phyloP scores from a whole-genome alignment of 2,113 vertebrate genomes.

The Ailuropoda melanoleuca region DNA sequence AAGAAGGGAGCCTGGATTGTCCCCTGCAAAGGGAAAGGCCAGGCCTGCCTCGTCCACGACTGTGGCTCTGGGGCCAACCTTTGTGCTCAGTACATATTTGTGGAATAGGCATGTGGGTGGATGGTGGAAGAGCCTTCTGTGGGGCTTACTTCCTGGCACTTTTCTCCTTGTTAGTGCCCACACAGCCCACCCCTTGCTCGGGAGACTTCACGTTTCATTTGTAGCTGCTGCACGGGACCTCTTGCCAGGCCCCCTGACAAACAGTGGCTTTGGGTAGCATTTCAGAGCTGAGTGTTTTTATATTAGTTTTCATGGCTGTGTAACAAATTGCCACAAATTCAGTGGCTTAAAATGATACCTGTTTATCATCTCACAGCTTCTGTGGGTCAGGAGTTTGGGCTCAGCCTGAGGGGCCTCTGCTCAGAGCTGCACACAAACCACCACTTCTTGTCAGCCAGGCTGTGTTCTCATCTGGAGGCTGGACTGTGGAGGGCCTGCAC shows the following conservation, averaged over 20 bases:
- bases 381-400: background rate
- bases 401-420: background rate
- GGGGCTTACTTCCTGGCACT: background rate
- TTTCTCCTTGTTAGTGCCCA: too few species aligned
- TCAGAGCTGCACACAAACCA: background rate
- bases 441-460: background rate
- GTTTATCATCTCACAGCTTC: background rate
- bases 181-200: too few species aligned
- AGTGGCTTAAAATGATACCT: background rate
- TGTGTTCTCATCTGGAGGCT: background rate
- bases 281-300: background rate
- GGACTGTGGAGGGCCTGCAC: background rate
- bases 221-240: background rate
- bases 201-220: background rate
- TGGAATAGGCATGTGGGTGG: too few species aligned
- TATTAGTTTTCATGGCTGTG: background rate
- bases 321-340: background rate
- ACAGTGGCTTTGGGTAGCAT: background rate
- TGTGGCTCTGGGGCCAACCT: background rate
- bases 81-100: background rate
- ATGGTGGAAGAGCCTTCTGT: background rate
- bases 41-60: background rate
- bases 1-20: too few species aligned
- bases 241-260: background rate
- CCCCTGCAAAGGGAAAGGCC: too few species aligned